Evolutionary conservation across 2,888 invertebrate genomes (phyloP).

Genomic region (Drosophila emarginata): DNA sequence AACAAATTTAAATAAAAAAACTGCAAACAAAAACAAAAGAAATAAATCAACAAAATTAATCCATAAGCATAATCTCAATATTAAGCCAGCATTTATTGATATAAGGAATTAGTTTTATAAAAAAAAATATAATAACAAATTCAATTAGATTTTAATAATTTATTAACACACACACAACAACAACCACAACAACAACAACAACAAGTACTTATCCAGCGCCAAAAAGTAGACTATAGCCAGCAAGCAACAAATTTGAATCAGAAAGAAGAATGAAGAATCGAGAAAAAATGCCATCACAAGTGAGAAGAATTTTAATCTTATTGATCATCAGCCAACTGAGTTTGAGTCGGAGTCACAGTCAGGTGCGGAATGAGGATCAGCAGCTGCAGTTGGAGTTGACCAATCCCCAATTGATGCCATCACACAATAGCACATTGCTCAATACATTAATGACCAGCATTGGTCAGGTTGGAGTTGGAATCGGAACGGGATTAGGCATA

Average conservation of each 20-base stretch:
- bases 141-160: slow-evolving; percentile 63
- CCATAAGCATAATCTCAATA: slow-evolving; percentile 28
- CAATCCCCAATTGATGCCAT: slow-evolving; percentile 32
- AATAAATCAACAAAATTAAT: slow-evolving; percentile 29
- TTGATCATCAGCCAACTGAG: slow-evolving; percentile 46
- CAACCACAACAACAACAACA: slow-evolving; percentile 53
- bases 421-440: slow-evolving; percentile 68
- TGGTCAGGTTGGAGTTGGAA: slow-evolving; percentile 34
- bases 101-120: slow-evolving; percentile 22
- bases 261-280: background rate
- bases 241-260: slow-evolving; percentile 30
- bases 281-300: slow-evolving; percentile 35
- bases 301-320: slow-evolving; percentile 54
- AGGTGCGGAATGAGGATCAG: slow-evolving; percentile 38
- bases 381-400: slow-evolving; percentile 37
- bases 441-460: slow-evolving; percentile 56
- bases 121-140: no score
- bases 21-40: slow-evolving; percentile 31
- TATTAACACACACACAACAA: slow-evolving; percentile 57
- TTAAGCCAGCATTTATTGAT: slow-evolving; percentile 20
- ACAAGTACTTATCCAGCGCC: slow-evolving; percentile 58
- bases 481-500: slow-evolving; percentile 24
- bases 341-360: slow-evolving; percentile 52
- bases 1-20: slow-evolving; percentile 32
- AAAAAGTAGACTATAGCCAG: slow-evolving; percentile 70